Evolutionary conservation across 2,113 vertebrate genomes (phyloP).

Genomic region (Ramphastos sulfuratus): DNA sequence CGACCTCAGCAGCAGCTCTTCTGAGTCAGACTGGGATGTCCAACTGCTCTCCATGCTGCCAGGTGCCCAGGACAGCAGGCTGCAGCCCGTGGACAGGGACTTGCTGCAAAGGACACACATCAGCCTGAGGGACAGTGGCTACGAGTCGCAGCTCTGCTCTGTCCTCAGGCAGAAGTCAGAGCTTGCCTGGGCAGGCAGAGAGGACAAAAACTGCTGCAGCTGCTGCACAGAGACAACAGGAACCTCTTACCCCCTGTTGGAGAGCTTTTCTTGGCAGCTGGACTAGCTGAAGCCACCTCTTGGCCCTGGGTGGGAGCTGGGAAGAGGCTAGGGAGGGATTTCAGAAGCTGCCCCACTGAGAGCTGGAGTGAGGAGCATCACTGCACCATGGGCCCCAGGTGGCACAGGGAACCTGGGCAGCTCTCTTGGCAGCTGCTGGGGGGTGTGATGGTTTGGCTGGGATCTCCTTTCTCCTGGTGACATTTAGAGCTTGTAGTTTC

Average conservation of each 20-base stretch:
- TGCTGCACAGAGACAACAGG: conserved; percentile 39
- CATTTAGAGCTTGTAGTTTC: accelerated
- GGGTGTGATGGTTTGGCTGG: neutral
- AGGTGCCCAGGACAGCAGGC: neutral
- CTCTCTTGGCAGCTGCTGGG: neutral
- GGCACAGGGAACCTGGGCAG: accelerated
- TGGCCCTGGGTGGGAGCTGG: neutral
- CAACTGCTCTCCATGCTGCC: conserved; percentile 59
- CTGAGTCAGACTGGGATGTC: conserved; percentile 65
- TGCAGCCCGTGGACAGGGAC: conserved; percentile 40
- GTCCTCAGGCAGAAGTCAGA: conserved; percentile 40
- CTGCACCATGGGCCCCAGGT: neutral
- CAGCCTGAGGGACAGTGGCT: conserved; percentile 62
- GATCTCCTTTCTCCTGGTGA: neutral
- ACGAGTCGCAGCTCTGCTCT: conserved; percentile 63
- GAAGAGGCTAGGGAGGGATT: neutral
- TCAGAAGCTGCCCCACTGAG: neutral
- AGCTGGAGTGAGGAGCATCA: neutral
- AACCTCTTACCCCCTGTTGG: conserved; percentile 25
- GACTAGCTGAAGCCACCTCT: neutral
- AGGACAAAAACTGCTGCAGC: neutral
- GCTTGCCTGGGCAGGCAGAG: neutral
- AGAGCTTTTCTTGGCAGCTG: conserved; percentile 56
- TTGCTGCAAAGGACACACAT: conserved; percentile 68
- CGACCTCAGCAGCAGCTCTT: conserved; percentile 18